Conservation (phyloP, 2,113 vertebrate genomes). For the Ovis canadensis region DNA sequence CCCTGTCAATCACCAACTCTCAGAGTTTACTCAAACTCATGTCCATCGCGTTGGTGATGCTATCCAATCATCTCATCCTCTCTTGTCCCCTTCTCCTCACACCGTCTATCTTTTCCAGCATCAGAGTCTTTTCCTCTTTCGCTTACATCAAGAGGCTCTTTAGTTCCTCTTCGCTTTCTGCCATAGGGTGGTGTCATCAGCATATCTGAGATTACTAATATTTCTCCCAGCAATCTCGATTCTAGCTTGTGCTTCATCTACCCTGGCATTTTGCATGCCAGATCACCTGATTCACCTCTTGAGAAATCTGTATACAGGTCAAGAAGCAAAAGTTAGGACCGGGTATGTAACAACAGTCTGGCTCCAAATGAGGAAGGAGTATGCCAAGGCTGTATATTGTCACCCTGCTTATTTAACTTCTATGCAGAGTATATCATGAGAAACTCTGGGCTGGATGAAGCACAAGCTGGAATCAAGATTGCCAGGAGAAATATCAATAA, state of each 20-base stretch:
- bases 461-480: background rate
- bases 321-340: background rate
- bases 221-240: background rate
- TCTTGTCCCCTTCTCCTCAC: background rate
- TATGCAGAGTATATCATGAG: background rate
- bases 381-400: background rate
- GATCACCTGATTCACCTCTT: background rate
- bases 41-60: background rate
- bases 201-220: background rate
- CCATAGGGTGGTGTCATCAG: background rate
- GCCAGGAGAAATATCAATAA: background rate
- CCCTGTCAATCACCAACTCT: background rate
- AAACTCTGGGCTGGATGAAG: background rate
- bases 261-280: background rate
- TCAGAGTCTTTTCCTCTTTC: background rate
- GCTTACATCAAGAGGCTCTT: background rate
- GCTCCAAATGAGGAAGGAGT: background rate
- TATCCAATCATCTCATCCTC: background rate
- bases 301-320: background rate
- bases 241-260: background rate
- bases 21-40: background rate
- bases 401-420: background rate
- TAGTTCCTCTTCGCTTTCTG: background rate
- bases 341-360: background rate
- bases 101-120: background rate